These are phyloP conservation scores for Hyles lineata DNA, from an alignment of 2,888 invertebrate species.

Conservation along the genomic window DNA sequence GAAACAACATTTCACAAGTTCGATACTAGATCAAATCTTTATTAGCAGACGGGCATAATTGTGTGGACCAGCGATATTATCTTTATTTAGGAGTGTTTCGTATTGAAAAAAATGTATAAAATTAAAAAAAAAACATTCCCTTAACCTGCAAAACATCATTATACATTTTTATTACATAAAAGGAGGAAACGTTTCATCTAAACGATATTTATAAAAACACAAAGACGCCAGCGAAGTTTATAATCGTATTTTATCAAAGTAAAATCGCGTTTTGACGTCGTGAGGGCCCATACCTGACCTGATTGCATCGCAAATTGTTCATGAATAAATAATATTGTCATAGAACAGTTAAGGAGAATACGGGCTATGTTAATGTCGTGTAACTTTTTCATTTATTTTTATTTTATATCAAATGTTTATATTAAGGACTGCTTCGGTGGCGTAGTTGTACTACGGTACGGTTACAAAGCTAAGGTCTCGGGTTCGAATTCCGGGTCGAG, in stretches of 20 bases:
- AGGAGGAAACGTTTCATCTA: slow-evolving; percentile 42
- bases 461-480: too few relatives aligned
- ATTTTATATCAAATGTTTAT: background rate
- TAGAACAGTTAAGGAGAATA: slow-evolving; percentile 63
- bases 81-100: too few relatives aligned
- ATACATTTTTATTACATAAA: slow-evolving; percentile 40
- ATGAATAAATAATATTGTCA: slow-evolving; percentile 81
- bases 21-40: too few relatives aligned
- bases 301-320: slow-evolving; percentile 83
- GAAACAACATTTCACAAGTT: too few relatives aligned
- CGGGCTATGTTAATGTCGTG: background rate
- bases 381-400: background rate
- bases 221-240: slow-evolving; percentile 61
- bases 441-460: too few relatives aligned
- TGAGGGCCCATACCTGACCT: slow-evolving; percentile 70
- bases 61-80: too few relatives aligned
- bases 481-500: too few relatives aligned
- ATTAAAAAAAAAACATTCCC: background rate
- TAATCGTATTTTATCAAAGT: slow-evolving; percentile 79
- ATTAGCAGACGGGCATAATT: too few relatives aligned
- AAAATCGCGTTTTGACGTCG: slow-evolving; percentile 73
- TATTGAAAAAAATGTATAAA: background rate
- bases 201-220: slow-evolving; percentile 62
- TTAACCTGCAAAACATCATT: background rate
- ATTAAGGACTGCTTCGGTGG: too few relatives aligned